Evolutionary conservation across 2,113 vertebrate genomes (phyloP).

Genomic region (Oreotrochilus melanogaster): DNA sequence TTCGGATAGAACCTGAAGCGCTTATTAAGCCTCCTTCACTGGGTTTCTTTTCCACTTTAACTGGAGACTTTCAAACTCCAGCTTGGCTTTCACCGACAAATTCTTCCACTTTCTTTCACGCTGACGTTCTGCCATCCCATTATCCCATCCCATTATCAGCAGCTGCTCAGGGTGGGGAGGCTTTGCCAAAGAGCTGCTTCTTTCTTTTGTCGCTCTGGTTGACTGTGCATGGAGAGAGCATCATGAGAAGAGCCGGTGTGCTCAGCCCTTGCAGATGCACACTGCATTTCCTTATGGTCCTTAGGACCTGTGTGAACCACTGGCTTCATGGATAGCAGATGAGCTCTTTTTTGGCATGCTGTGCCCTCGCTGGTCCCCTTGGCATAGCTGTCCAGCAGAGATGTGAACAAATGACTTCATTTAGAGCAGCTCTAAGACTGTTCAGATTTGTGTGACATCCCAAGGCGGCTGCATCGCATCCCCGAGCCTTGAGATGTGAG

Average conservation of each 20-base stretch:
- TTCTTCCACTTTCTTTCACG: background rate
- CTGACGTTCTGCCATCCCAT: background rate
- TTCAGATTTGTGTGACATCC: background rate
- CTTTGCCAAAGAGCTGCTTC: background rate
- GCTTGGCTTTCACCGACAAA: background rate
- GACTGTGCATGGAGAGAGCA: background rate
- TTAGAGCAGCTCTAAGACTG: background rate
- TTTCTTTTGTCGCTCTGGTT: background rate
- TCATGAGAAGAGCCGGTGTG: accelerated
- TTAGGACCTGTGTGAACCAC: accelerated
- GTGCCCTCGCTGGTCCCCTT: accelerated
- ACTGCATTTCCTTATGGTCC: background rate
- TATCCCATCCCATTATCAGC: background rate
- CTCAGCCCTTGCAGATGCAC: background rate
- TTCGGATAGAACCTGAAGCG: background rate
- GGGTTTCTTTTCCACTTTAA: background rate
- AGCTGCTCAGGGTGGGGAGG: background rate
- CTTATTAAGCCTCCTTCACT: background rate
- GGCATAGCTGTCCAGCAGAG: background rate
- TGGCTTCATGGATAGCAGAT: background rate
- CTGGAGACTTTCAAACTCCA: background rate
- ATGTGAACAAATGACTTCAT: background rate
- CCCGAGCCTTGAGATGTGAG: background rate
- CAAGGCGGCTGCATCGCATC: background rate
- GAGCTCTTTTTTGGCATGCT: background rate